Base-by-base conservation (phyloP, 1,140 invertebrate genomes). In the Papilio glaucus region DNA sequence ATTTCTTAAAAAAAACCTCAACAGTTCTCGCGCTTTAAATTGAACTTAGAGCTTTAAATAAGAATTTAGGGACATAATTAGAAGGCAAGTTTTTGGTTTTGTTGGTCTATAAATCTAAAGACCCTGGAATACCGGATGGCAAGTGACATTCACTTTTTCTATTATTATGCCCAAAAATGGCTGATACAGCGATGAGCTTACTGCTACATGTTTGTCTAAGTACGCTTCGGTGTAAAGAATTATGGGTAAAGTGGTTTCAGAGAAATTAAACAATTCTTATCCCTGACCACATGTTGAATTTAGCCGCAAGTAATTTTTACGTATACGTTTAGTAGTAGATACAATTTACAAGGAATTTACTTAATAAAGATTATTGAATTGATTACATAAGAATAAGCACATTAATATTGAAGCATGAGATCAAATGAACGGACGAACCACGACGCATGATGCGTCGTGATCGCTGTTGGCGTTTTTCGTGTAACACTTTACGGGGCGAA, bases 381-480 rank as follows among this genome's bases (percentile, higher is more conserved):
- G 29, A 24, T 57, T 15, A 45, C n/a, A 29, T 41, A 65, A 65
- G 18, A 15, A 29, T 41, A 65, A 65, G 18, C 12, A n/a, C 39
- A 68, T 68, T 68, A 68, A 24, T 42, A n/a, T 26, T 12, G n/a
- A 68, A 41, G 39, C 63, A 68, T 4, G 39, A 42, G 38, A 68
- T 45, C 41, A 42, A 45, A 73, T 71, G 74, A 74, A 79, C 72
- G 74, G 70, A 65, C 76, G 77, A n/a, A 70, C 71, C 74, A 75
- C 57, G n/a, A n/a, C n/a, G n/a, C n/a, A n/a, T 71, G 70, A 42
- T 10, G 21, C 61, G 57, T 80, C 86, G 86, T 88, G 87, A 87
- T 76, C 75, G 84, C 87, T 82, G 60, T 33, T 69, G 85, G 87
- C 86, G 72, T 77, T 68, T 15, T 26, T 81, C 74, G 78, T 79